Evolutionary conservation across 1,140 invertebrate genomes (phyloP).

Genomic region (Tetraneura akinire): DNA sequence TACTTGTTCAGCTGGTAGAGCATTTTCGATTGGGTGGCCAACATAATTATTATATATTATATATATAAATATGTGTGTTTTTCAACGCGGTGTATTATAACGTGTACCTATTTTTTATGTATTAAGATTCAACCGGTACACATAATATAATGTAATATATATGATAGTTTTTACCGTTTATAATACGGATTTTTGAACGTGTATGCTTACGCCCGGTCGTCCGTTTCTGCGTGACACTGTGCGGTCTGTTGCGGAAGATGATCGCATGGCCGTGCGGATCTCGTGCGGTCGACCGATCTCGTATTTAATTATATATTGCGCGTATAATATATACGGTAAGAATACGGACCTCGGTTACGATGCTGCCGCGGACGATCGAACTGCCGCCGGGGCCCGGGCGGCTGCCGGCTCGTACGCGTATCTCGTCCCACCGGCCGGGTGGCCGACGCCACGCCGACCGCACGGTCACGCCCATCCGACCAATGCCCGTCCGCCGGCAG

Average conservation of each 20-base stretch:
- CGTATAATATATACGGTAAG: too few relatives aligned
- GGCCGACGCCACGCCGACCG: not conserved
- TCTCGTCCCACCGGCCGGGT: slow-evolving; percentile 36
- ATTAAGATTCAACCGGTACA: too few relatives aligned
- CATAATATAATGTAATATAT: too few relatives aligned
- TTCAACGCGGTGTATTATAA: too few relatives aligned
- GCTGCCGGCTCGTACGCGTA: not conserved
- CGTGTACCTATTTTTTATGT: too few relatives aligned
- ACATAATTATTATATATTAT: slow-evolving; percentile 65
- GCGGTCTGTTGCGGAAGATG: not conserved
- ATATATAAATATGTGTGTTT: too few relatives aligned
- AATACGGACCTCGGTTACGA: too few relatives aligned
- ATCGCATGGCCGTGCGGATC: not conserved
- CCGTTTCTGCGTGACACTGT: not conserved
- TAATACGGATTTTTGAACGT: not conserved
- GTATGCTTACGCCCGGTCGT: not conserved
- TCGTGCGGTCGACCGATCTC: not conserved
- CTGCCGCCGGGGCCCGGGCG: not conserved
- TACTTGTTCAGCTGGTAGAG: slow-evolving; percentile 94
- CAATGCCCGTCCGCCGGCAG: not conserved
- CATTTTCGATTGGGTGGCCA: slow-evolving; percentile 83
- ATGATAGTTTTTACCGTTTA: too few relatives aligned
- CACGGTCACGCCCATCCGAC: slow-evolving; percentile 16
- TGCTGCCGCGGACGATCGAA: slow-evolving; percentile 9
- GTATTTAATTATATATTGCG: too few relatives aligned